Conservation (phyloP, 2,888 invertebrate genomes). For the Pachliopta kotzebuea region DNA sequence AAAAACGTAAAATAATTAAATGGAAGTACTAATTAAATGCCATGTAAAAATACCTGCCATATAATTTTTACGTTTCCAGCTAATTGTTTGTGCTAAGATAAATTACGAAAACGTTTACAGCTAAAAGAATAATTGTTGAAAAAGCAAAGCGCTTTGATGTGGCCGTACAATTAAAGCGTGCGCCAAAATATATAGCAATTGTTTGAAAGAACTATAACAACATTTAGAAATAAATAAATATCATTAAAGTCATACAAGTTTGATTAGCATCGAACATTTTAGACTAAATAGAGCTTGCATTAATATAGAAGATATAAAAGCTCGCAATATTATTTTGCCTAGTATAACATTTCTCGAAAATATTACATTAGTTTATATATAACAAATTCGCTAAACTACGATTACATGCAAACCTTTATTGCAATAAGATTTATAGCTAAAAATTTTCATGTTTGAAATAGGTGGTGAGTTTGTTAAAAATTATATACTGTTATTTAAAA, state of each 20-base stretch:
- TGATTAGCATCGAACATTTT: background rate
- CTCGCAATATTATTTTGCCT: background rate
- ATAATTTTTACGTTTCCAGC: conserved; percentile 9
- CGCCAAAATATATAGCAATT: background rate
- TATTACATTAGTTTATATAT: background rate
- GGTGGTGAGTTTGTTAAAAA: too few relatives aligned
- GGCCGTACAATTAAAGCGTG: conserved; percentile 9
- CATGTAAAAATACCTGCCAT: conserved; percentile 11
- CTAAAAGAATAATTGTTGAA: background rate
- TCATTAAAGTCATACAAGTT: background rate
- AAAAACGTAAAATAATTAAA: too few relatives aligned
- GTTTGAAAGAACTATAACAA: background rate
- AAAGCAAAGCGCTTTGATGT: conserved; percentile 19
- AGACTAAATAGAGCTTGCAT: background rate
- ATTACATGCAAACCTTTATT: background rate
- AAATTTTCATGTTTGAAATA: background rate
- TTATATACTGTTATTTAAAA: too few relatives aligned
- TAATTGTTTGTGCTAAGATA: background rate
- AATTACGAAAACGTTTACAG: background rate
- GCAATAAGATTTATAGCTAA: background rate
- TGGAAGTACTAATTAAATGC: background rate
- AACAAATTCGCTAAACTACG: conserved; percentile 1
- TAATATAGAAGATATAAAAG: background rate
- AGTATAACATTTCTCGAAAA: background rate
- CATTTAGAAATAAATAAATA: background rate